Percentiles rank a stretch among this genome's conserved stretches.
Evolutionary conservation across 2,797 vertebrate genomes (phyloP).

Genomic region (Agapornis canus): DNA sequence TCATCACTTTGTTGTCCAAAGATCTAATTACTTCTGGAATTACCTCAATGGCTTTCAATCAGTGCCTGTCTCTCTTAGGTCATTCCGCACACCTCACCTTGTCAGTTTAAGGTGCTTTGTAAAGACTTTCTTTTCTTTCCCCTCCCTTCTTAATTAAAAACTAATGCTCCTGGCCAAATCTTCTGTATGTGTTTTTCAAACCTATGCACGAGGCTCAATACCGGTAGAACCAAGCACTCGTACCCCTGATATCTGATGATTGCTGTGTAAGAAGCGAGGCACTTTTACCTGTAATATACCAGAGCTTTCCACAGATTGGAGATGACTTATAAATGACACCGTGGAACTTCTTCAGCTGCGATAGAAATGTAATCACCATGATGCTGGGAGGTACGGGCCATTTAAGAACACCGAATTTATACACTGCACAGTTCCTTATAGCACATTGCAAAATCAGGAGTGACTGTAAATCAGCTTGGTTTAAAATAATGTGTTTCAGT

Average conservation of each 20-base stretch:
- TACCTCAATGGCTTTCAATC: conserved; percentile 69
- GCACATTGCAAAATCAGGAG: neutral
- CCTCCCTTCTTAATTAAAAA: conserved; percentile 54
- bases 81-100: conserved; percentile 48
- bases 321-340: conserved; percentile 55
- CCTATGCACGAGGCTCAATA: neutral
- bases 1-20: conserved; percentile 62
- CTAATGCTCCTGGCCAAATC: conserved; percentile 25
- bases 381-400: neutral
- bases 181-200: neutral
- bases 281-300: neutral
- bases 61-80: conserved; percentile 54
- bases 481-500: neutral
- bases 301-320: conserved; percentile 25
- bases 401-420: neutral
- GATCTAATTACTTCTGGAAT: conserved; percentile 71
- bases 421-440: neutral
- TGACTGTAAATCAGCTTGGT: neutral
- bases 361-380: neutral
- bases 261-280: neutral
- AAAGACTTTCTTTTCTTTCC: neutral
- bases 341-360: conserved; percentile 38
- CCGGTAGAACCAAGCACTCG: neutral
- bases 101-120: conserved; percentile 47
- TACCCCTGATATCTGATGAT: conserved; percentile 28